Percentiles rank a stretch among this genome's conserved stretches.
phyloP scores from a whole-genome alignment of 2,797 vertebrate species.

The Acanthiza pusilla region DNA sequence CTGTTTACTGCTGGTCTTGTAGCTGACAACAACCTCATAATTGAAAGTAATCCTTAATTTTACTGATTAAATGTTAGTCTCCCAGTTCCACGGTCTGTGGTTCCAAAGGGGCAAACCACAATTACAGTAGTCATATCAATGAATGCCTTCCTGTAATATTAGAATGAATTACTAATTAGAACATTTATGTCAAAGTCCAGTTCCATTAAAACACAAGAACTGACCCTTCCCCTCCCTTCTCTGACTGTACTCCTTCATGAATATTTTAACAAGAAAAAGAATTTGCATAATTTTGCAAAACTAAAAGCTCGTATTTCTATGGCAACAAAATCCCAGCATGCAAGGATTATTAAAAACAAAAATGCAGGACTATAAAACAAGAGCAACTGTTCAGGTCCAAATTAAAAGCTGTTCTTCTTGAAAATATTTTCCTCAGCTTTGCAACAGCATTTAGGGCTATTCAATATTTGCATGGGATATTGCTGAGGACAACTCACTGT shows the following conservation, averaged over 20 bases:
- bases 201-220: neutral
- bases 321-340: conserved; percentile 26
- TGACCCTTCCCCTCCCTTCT: neutral
- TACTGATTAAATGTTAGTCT: conserved; percentile 14
- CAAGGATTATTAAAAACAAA: neutral
- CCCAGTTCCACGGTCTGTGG: neutral
- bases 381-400: neutral
- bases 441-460: neutral
- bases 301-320: conserved; percentile 31
- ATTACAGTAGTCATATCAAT: conserved; percentile 1
- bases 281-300: conserved; percentile 22
- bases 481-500: neutral
- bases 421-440: neutral
- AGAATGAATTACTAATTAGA: conserved; percentile 12
- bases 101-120: neutral
- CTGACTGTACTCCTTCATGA: neutral
- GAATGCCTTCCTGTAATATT: neutral
- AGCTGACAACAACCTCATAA: neutral
- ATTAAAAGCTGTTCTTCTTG: neutral
- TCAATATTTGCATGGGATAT: neutral
- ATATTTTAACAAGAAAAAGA: neutral
- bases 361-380: neutral
- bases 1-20: neutral
- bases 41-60: conserved; percentile 14
- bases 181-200: neutral